Evolutionary conservation across 2,113 vertebrate species (phyloP).

Genomic region (Anser cygnoides): DNA sequence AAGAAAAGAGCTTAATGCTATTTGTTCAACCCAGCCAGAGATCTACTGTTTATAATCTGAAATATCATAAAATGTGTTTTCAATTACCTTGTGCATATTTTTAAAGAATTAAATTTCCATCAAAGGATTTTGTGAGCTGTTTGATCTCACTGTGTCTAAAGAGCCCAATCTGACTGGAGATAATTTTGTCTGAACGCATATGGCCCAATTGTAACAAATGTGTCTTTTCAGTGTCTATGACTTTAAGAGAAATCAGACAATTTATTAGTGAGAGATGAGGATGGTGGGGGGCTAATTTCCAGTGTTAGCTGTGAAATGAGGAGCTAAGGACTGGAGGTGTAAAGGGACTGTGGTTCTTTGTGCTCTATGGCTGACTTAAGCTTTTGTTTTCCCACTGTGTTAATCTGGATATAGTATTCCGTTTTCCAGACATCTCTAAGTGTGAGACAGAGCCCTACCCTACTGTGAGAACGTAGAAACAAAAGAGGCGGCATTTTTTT

Average conservation of each 20-base stretch:
- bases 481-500: background rate
- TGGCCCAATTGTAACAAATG: background rate
- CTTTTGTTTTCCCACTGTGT: background rate
- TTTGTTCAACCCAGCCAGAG: constrained; percentile 64
- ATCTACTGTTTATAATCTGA: constrained; percentile 62
- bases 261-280: constrained; percentile 13
- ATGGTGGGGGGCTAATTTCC: background rate
- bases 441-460: background rate
- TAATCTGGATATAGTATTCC: background rate
- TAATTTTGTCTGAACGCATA: constrained; percentile 42
- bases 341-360: background rate
- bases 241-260: background rate
- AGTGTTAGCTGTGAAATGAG: background rate
- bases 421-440: background rate
- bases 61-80: constrained; percentile 71
- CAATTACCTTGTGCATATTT: constrained; percentile 76
- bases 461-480: background rate
- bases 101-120: constrained; percentile 76
- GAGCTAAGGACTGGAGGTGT: background rate
- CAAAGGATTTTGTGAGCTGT: constrained; percentile 70
- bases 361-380: background rate
- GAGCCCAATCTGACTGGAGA: constrained; percentile 47
- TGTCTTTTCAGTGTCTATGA: constrained; percentile 21
- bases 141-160: constrained; percentile 71
- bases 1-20: constrained; percentile 52